Evolutionary conservation across 2,113 vertebrate genomes (phyloP), one percentile per base, ranked within the genome.

Genomic region (Cheilinus undulatus): DNA sequence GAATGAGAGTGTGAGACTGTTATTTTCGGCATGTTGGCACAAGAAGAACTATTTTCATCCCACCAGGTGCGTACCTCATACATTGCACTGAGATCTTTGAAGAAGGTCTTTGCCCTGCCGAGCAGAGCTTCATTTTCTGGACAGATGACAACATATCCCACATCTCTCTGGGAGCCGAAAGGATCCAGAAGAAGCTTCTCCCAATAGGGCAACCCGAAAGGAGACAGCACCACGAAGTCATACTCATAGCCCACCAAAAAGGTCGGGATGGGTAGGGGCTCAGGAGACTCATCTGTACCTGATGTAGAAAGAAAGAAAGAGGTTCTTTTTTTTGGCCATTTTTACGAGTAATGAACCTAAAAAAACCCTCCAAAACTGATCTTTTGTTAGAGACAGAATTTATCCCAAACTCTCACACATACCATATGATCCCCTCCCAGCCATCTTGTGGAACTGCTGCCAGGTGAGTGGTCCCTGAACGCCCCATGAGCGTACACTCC

Each of bases 401-500:
- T 19, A 43, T 7, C 3, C 17, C 8, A 38, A 42, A 26, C 14
- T 12, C 27, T 32, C 34, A 0, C 2, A 56, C 89, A 73, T 94
- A 99, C 97, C 98, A 6, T 99, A 99, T 49, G 98, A 97, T 82
- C 98, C 98, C 82, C 98, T 96, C 62, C 98, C 98, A 78, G 98
- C 98, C 97, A 99, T 98, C 80, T 99, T 99, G 93, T 99, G 98
- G 81, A 99, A 99, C 81, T 99, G 98, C 52, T 99, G 98, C 98
- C 98, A 99, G 20, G 98, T 99, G 70, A 99, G 95, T 17, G 98
- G 97, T 4, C 98, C 97, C 80, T 99, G 98, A 77, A 99, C 96
- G 0, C 97, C 98, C 98, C 98, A 99, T 3, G 98, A 98, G 52
- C 97, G 96, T 12, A 99, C 95, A 3, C 96, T 98, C 27, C 97